phyloP scores from a whole-genome alignment of 2,888 invertebrate species.

The Tiliacea aurago region DNA sequence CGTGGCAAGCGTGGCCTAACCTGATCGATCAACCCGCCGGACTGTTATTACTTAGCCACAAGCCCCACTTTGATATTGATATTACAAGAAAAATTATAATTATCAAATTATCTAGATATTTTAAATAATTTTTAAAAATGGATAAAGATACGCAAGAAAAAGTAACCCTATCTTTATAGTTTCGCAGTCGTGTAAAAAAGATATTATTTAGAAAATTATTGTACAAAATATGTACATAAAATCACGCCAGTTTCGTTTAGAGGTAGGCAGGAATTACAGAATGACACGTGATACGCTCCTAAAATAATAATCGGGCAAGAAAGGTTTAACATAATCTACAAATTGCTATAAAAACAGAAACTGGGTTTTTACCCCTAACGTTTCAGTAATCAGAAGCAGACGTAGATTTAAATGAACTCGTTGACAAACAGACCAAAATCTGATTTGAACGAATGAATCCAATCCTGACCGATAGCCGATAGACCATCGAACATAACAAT shows the following conservation, averaged over 20 bases:
- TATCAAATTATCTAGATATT: too few species aligned
- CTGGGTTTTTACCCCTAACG: background rate
- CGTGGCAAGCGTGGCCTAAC: too few species aligned
- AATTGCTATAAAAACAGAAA: background rate
- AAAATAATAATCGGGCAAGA: background rate
- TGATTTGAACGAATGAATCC: slow-evolving; percentile 36
- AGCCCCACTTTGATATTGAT: too few species aligned
- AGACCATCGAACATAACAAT: slow-evolving; percentile 45
- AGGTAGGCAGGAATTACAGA: background rate
- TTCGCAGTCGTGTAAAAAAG: too few species aligned
- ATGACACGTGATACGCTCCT: background rate
- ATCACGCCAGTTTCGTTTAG: background rate
- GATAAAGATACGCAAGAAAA: too few species aligned
- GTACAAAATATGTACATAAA: too few species aligned
- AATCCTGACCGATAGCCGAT: slow-evolving; percentile 39
- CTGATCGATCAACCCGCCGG: too few species aligned
- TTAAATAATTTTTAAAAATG: too few species aligned
- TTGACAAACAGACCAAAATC: slow-evolving; percentile 20
- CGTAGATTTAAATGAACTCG: background rate
- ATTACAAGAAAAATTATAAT: too few species aligned
- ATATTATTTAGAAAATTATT: too few species aligned
- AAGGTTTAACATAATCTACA: background rate
- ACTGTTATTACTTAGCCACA: too few species aligned
- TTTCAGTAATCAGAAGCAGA: background rate
- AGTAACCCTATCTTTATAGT: too few species aligned